phyloP scores from a whole-genome alignment of 2,888 invertebrate species.

The Brenthis daphne region DNA sequence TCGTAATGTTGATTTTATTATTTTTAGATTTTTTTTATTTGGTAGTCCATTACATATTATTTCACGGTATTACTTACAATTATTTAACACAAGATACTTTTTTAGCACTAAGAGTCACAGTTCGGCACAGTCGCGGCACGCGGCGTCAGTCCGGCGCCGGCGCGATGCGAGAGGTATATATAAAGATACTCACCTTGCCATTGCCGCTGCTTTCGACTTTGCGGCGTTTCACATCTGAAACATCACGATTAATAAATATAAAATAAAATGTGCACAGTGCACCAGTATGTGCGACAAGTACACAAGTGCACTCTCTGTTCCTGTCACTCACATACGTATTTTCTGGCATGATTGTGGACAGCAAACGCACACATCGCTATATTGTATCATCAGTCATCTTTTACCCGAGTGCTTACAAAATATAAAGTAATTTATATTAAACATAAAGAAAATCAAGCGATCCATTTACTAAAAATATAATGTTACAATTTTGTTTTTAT shows the following conservation, averaged over 20 bases:
- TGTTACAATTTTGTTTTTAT: too few species aligned
- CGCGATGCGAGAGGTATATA: slow-evolving; percentile 66
- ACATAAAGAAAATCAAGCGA: too few species aligned
- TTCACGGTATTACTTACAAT: slow-evolving; percentile 6
- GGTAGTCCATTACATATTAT: background rate
- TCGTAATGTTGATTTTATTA: background rate
- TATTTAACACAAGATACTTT: slow-evolving; percentile 11
- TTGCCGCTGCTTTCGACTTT: slow-evolving; percentile 89
- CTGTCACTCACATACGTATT: too few species aligned
- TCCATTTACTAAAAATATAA: too few species aligned
- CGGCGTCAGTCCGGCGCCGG: slow-evolving; percentile 82
- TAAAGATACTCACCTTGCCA: slow-evolving; percentile 91
- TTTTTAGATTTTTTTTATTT: background rate
- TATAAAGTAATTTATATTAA: too few species aligned
- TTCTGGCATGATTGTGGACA: too few species aligned
- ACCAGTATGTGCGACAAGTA: too few species aligned
- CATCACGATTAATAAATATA: slow-evolving; percentile 39
- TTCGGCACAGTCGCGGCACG: slow-evolving; percentile 30
- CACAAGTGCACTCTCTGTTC: too few species aligned
- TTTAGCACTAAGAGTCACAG: slow-evolving; percentile 23
- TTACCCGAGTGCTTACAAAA: too few species aligned
- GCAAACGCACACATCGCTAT: too few species aligned
- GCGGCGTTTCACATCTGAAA: slow-evolving; percentile 90
- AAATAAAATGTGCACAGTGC: background rate
- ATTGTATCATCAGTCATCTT: too few species aligned